Conservation (phyloP, 1,140 invertebrate genomes). For the Limonius californicus region DNA sequence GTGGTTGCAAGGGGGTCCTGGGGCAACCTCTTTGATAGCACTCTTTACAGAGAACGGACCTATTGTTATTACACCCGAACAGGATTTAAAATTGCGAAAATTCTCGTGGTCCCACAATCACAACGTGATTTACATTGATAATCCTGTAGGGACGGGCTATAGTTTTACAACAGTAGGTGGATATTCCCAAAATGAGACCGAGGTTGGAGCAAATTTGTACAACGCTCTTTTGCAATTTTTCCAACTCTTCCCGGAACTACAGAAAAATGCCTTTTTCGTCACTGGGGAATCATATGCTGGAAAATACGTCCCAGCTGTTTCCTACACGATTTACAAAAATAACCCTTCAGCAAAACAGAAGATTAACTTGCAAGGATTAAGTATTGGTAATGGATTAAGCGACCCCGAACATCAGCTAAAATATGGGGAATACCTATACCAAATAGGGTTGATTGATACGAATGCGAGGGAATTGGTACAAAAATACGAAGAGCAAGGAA, state of each 20-base stretch:
- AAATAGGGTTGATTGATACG: constrained; percentile 72
- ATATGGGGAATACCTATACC: constrained; percentile 79
- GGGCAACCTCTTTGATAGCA: constrained; percentile 74
- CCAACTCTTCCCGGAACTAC: no score
- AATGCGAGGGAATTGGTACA: no score
- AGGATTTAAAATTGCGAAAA: constrained; percentile 58
- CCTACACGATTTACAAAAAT: no score
- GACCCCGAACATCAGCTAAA: constrained; percentile 76
- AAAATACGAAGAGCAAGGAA: constrained; percentile 34
- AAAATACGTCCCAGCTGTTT: no score
- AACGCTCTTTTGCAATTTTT: constrained; percentile 63
- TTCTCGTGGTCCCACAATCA: constrained; percentile 72
- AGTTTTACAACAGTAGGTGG: constrained; percentile 66
- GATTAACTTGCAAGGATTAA: constrained; percentile 69
- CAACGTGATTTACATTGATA: constrained; percentile 81
- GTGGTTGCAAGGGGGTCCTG: no score
- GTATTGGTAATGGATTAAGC: constrained; percentile 81
- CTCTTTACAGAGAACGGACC: constrained; percentile 82
- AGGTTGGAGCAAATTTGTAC: constrained; percentile 65
- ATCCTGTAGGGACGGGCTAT: constrained; percentile 79
- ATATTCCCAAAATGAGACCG: constrained; percentile 60
- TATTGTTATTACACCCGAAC: constrained; percentile 55
- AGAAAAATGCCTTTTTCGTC: constrained; percentile 69
- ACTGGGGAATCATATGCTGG: no score
- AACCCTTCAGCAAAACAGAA: no score